Percentiles rank a stretch among this genome's conserved stretches.
Evolutionary conservation across 37 sponge, comb jelly and placozoan genomes (phyloP).

Genomic region (Dysidea cf. avara): DNA sequence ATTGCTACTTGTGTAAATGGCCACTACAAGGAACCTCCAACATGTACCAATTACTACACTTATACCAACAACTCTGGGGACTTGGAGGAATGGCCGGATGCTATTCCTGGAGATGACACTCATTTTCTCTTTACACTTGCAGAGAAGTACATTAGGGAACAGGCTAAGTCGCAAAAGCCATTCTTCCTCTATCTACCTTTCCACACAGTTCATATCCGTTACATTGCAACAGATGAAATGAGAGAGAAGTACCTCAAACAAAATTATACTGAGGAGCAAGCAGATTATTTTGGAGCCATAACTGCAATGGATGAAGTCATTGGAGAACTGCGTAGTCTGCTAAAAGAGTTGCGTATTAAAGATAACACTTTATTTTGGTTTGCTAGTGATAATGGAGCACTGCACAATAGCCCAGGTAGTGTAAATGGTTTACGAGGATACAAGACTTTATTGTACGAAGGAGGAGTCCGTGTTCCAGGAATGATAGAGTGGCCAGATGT

Average conservation of each 20-base stretch:
- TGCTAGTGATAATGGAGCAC: slow-evolving; percentile 64
- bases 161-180: slow-evolving; percentile 53
- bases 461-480: too few species aligned
- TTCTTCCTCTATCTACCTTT: too few species aligned
- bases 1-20: slow-evolving; percentile 27
- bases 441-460: slow-evolving; percentile 41
- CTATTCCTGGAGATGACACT: slow-evolving; percentile 48
- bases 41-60: slow-evolving; percentile 62
- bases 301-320: slow-evolving; percentile 61
- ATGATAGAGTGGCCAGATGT: too few species aligned
- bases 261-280: slow-evolving; percentile 19
- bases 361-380: slow-evolving; percentile 73
- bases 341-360: slow-evolving; percentile 26
- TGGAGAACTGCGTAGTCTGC: slow-evolving; percentile 29
- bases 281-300: slow-evolving; percentile 71
- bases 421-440: slow-evolving; percentile 42
- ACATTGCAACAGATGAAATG: slow-evolving; percentile 40
- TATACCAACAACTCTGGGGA: not conserved
- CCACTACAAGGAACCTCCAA: slow-evolving; percentile 39
- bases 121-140: slow-evolving; percentile 41
- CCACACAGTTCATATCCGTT: too few species aligned
- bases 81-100: slow-evolving; percentile 5
- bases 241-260: slow-evolving; percentile 14
- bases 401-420: slow-evolving; percentile 22
- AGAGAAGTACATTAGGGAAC: too few species aligned